A percentile compares a stretch with the other conserved stretches of the same genome.
Evolutionary conservation across 2,113 vertebrate genomes (phyloP).

Genomic region (Nothocercus julius): DNA sequence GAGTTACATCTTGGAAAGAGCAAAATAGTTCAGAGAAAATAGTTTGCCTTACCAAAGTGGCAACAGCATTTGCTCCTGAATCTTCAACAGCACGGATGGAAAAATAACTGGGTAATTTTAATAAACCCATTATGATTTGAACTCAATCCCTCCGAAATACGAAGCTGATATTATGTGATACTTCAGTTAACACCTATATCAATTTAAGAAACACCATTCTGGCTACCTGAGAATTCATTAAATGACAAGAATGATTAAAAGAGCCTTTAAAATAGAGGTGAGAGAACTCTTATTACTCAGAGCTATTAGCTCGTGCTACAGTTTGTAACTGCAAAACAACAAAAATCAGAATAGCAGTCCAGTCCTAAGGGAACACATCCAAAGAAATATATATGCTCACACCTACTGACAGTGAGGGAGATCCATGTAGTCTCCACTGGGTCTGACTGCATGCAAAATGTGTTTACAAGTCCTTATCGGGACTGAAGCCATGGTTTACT

Average conservation of each 20-base stretch:
- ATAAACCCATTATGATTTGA: not conserved
- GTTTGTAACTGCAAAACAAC: not conserved
- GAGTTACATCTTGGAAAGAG: not conserved
- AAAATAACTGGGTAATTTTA: slow-evolving; percentile 13
- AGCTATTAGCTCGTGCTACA: not conserved
- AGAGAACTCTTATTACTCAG: not conserved
- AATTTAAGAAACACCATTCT: not conserved
- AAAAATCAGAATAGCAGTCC: not conserved
- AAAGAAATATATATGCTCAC: not conserved
- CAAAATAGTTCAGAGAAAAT: not conserved
- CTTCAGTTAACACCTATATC: not conserved
- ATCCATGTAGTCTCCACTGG: not conserved
- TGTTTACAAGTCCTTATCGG: not conserved
- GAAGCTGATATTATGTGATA: not conserved
- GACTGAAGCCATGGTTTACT: not conserved
- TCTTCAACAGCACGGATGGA: not conserved
- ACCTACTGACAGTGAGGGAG: not conserved
- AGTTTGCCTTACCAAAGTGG: not conserved
- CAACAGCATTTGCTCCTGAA: not conserved
- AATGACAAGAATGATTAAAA: not conserved
- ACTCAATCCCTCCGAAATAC: not conserved
- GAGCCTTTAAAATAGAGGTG: not conserved
- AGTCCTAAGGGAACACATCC: not conserved
- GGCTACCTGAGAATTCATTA: not conserved
- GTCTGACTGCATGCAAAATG: not conserved